Conservation (phyloP, 2,888 invertebrate genomes). For the Trachelus tabidus region DNA sequence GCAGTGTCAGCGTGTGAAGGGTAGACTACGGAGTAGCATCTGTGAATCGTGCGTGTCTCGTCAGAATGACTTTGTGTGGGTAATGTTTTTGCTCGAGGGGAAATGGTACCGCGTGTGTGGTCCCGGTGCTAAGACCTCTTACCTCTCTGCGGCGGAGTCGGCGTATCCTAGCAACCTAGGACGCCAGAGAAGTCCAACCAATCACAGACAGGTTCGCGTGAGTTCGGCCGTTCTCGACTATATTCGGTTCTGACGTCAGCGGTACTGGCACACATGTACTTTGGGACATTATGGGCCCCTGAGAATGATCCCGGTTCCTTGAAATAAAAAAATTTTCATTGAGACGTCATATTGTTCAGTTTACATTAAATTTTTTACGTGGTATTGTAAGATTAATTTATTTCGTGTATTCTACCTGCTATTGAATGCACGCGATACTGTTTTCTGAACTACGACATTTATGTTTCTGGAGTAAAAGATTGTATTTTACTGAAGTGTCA, state of each 20-base stretch:
- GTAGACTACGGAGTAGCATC: not conserved
- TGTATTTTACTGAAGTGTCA: not conserved
- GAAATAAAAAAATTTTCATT: not conserved
- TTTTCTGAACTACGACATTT: not conserved
- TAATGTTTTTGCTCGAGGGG: conserved; percentile 63
- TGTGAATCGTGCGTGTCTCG: conserved; percentile 1
- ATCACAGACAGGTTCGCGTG: conserved; percentile 27
- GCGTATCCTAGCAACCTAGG: conserved; percentile 61
- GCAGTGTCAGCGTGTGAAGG: not conserved
- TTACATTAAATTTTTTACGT: not conserved
- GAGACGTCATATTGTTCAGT: not conserved
- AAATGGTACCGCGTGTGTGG: conserved; percentile 64
- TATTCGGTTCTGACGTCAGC: conserved; percentile 52
- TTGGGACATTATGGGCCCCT: conserved; percentile 9
- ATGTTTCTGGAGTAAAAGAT: not conserved
- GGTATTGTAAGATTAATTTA: not conserved
- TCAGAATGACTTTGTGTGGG: conserved; percentile 40
- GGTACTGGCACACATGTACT: conserved; percentile 45
- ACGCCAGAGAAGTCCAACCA: conserved; percentile 47
- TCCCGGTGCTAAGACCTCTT: conserved; percentile 44
- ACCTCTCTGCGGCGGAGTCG: conserved; percentile 30
- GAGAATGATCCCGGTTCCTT: not conserved
- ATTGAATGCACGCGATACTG: not conserved
- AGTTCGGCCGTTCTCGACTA: conserved; percentile 46
- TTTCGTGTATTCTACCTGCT: not conserved